Conservation (phyloP, 2,888 invertebrate genomes). For the Phaonia tiefii region DNA sequence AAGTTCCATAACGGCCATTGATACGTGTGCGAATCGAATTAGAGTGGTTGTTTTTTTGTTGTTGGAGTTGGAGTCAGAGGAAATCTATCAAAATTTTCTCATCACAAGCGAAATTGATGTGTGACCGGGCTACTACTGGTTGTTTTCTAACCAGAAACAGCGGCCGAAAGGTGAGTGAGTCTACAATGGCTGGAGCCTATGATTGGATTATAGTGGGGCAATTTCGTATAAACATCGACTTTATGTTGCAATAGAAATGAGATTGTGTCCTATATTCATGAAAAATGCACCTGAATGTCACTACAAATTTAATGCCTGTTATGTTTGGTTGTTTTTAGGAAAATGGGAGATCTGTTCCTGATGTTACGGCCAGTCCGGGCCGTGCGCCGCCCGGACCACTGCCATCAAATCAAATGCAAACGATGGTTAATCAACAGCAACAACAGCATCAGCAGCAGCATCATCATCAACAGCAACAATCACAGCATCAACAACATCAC, state of each 20-base stretch:
- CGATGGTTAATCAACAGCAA: slow-evolving; percentile 79
- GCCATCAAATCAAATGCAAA: slow-evolving; percentile 83
- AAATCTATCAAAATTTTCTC: slow-evolving; percentile 64
- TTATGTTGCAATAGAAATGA: too few species aligned
- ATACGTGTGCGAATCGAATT: slow-evolving; percentile 2
- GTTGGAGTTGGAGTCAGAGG: background rate
- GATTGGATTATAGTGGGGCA: too few species aligned
- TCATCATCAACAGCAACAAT: slow-evolving; percentile 72
- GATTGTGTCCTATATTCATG: too few species aligned
- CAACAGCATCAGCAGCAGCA: slow-evolving; percentile 82
- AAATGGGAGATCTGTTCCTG: slow-evolving; percentile 94
- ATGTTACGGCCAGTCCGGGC: slow-evolving; percentile 93
- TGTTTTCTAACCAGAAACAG: slow-evolving; percentile 83
- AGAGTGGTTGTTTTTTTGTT: background rate
- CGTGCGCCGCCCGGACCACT: slow-evolving; percentile 88
- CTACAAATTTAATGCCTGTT: slow-evolving; percentile 25
- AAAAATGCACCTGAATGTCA: background rate
- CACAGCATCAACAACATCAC: slow-evolving; percentile 65
- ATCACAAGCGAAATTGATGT: slow-evolving; percentile 81
- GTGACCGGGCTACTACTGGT: slow-evolving; percentile 87
- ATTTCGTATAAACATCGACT: too few species aligned
- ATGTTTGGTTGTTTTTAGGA: slow-evolving; percentile 86
- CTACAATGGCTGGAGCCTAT: too few species aligned
- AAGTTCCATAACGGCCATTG: background rate
- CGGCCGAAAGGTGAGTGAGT: slow-evolving; percentile 78